Evolutionary conservation across 2,113 vertebrate genomes (phyloP), one percentile per base, ranked within the genome.

Genomic region (Ginglymostoma cirratum): DNA sequence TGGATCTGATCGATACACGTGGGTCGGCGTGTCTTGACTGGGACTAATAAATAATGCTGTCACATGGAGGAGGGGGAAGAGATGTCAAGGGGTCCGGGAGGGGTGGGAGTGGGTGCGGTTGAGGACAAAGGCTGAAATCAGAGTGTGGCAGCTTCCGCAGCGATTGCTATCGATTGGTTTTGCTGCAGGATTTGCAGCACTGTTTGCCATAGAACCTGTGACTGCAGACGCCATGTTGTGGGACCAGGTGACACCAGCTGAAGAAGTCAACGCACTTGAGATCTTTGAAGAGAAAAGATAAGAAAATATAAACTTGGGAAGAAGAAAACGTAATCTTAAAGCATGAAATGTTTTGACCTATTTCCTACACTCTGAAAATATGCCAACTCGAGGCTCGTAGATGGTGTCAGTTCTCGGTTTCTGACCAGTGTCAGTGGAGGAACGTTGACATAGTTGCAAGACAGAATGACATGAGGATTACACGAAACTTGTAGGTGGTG

Each of bases 141-240:
- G 67, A 10, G 14, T 34, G 30, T 61, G 55, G 42, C 12, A 38
- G 83, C 55, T 38, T 15, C 42, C 6, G 48, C 17, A n/a, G 80
- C 17, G 55, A 8, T 76, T 21, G 83, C 96, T 97, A 97, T 96
- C 97, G 98, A 97, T 97, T 98, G 96, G 98, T 99, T 96, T 97
- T 97, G 0, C 98, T 98, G 96, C 99, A 99, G 7, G 99, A 99
- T 96, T 98, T 98, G 97, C 99, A 99, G 76, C 99, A 99, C 96
- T 99, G 99, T 95, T 99, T 98, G 95, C 99, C 99, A 0, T 99
- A 99, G 97, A 99, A 99, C 96, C 98, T 99, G 98, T 99, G 99
- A 97, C 99, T 99, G 96, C 99, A 99, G 96, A 99, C 98, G 0
- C 99, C 98, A 0, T 99, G 99, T 96, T 99, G 99, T 61, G 98